Base-by-base conservation (phyloP, 2,797 vertebrate genomes). In the Zalophus californianus region DNA sequence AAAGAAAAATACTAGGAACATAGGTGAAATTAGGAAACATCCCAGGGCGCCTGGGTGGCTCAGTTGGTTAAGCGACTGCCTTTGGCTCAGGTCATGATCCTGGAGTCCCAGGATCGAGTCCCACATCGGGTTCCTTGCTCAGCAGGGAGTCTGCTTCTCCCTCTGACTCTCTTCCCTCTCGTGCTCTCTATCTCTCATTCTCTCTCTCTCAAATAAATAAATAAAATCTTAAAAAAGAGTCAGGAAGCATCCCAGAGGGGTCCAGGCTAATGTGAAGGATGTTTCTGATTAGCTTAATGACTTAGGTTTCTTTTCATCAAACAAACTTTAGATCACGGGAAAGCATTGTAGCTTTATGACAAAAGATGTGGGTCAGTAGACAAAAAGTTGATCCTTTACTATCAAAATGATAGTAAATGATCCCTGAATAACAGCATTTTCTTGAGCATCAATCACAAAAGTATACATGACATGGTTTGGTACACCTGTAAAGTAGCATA, bases 211-310 rank as follows among this genome's bases (percentile, higher is more conserved):
- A 35, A 35, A 35, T 35, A 35, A 35, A 35, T 35, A 35, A 35
- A 35, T 35, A 35, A 35, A 35, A 35, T 35, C 35, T 35, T 35
- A 35, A 35, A 35, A 35, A 35, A 35, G 35, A 35, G 35, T 35
- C 35, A 35, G 35, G 11, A 73, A 3, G 27, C 14, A 64, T 1
- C 0, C 0, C 1, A 27, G 52, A 83, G 7, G 35, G 21, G 4
- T 86, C 35, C 21, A 13, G 41, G 14, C 7, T 20, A 14, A 89
- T 52, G 12, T 18, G 29, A 29, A 52, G 7, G 48, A 15, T 32
- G 13, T 73, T 54, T 62, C 85, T 94, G 25, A 50, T 56, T 64
- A 27, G 23, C 25, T 72, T 62, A 23, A 66, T 50, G 56, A 58
- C 32, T 60, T 62, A 38, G 35, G 60, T 58, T 68, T 83, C 14